Percentiles rank a stretch among this genome's conserved stretches.
phyloP scores from a whole-genome alignment of 2,888 invertebrate genomes.

The Xanthorhoe spadicearia region DNA sequence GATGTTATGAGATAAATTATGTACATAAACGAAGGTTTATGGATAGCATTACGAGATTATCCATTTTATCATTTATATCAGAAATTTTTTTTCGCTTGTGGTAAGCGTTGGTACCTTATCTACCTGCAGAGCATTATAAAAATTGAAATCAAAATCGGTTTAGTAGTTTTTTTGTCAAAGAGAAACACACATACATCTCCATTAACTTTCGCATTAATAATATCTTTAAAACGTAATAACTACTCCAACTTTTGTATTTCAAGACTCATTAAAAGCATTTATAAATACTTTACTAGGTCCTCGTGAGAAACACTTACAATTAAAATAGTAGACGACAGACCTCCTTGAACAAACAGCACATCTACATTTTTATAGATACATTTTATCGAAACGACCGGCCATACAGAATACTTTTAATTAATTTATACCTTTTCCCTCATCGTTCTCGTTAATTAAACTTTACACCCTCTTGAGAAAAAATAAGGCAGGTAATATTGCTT shows the following conservation, averaged over 20 bases:
- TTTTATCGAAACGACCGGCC: conserved; percentile 35
- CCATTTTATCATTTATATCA: not conserved
- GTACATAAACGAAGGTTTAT: not conserved
- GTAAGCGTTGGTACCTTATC: too few relatives aligned
- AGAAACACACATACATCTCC: too few relatives aligned
- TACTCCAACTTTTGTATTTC: not conserved
- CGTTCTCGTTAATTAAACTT: conserved; percentile 48
- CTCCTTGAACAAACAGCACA: conserved; percentile 4
- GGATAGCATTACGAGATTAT: not conserved
- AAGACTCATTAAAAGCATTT: not conserved
- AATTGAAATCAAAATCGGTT: too few relatives aligned
- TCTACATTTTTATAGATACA: conserved; percentile 11
- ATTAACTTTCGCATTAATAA: too few relatives aligned
- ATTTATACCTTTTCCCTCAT: conserved; percentile 46
- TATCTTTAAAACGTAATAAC: not conserved
- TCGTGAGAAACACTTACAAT: conserved; percentile 18
- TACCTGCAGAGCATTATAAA: too few relatives aligned
- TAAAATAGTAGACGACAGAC: conserved; percentile 13
- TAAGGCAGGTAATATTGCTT: conserved; percentile 5
- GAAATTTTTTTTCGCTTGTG: not conserved
- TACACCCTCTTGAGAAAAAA: conserved; percentile 31
- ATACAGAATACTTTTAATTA: conserved; percentile 45
- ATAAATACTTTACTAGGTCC: not conserved
- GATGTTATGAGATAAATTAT: not conserved
- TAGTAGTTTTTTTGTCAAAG: too few relatives aligned